Base-by-base conservation (phyloP, 92 coral and sea anemone genomes). In the Zoanthus sansibaricus region DNA sequence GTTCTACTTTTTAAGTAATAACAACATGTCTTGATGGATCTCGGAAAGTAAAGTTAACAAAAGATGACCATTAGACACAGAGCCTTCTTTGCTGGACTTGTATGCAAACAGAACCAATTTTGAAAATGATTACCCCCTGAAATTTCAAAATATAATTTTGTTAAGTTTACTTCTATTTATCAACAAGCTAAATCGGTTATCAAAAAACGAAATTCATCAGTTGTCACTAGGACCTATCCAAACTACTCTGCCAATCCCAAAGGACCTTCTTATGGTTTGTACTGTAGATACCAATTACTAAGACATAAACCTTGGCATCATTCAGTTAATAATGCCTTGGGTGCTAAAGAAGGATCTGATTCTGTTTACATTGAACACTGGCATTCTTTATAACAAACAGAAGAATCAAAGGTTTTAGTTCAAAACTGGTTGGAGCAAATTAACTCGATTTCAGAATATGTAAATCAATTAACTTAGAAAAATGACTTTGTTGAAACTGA, bases 21-120 rank as follows among this genome's bases (percentile, higher is more conserved):
- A 77, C 91, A 18, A 75, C 90, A 7, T 89, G 85, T 31, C 90
- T 92, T 75, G 90, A 89, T 86, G 93, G 93, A 4, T 92, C 91
- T 33, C 87, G 91, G 4, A 89, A 76, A 86, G 89, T 92, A 44
- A 58, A 68, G 21, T 46, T 69, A n/a, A 45, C 58, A 79, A 33
- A 17, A 32, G 61, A 86, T 77, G 62, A 56, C 14, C 87, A 5
- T 82, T 76, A 75, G 75, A 87, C 33, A 89, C 93, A 31, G 77
- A 82, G 72, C 12, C 33, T 51, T 89, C 95, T n/a, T 83, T 87
- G 49, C 88, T 92, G 30, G 95, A 92, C 71, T 73, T 74, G 55
- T 82, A 92, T 86, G 94, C 90, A 1, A 79, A 67, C 14, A 85
- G 92, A 20, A 44, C 59, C 4, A 76, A 55, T 16, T 83, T 83